Evolutionary conservation across 2,888 invertebrate genomes (phyloP).

Genomic region (Parapristionchus giblindavisi): DNA sequence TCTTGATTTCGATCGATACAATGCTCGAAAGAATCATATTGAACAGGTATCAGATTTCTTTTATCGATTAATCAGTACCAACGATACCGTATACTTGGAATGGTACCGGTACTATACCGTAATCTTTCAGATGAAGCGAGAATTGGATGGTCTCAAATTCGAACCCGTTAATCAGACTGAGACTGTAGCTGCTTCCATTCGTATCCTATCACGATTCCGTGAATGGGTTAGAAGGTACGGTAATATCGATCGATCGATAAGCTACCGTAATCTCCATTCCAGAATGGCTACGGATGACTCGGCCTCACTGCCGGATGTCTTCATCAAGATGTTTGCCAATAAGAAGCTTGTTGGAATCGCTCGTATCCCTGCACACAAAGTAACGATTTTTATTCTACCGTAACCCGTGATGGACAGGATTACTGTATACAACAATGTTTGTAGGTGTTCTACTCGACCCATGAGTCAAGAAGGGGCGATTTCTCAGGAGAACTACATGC

Average conservation of each 20-base stretch:
- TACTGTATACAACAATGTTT: background rate
- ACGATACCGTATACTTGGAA: background rate
- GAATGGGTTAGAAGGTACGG: slow-evolving; percentile 36
- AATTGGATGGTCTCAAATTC: slow-evolving; percentile 40
- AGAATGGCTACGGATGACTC: slow-evolving; percentile 36
- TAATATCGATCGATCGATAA: background rate
- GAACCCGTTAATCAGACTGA: slow-evolving; percentile 29
- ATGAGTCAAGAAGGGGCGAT: slow-evolving; percentile 46
- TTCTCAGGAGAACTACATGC: slow-evolving; percentile 48
- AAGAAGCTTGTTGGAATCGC: slow-evolving; percentile 59
- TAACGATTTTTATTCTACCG: background rate
- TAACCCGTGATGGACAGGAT: background rate
- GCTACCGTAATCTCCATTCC: background rate
- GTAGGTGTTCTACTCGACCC: slow-evolving; percentile 46
- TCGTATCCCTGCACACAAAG: slow-evolving; percentile 54
- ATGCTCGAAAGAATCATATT: slow-evolving; percentile 30
- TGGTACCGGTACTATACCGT: background rate
- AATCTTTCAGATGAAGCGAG: slow-evolving; percentile 33
- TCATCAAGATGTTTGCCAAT: slow-evolving; percentile 59
- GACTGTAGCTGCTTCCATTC: slow-evolving; percentile 38
- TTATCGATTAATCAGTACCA: background rate
- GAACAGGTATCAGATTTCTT: slow-evolving; percentile 4
- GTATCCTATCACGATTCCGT: slow-evolving; percentile 38
- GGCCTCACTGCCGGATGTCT: slow-evolving; percentile 56
- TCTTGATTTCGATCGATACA: slow-evolving; percentile 40